Conservation (phyloP, 2,888 invertebrate genomes). For the Cheilosia soror region DNA sequence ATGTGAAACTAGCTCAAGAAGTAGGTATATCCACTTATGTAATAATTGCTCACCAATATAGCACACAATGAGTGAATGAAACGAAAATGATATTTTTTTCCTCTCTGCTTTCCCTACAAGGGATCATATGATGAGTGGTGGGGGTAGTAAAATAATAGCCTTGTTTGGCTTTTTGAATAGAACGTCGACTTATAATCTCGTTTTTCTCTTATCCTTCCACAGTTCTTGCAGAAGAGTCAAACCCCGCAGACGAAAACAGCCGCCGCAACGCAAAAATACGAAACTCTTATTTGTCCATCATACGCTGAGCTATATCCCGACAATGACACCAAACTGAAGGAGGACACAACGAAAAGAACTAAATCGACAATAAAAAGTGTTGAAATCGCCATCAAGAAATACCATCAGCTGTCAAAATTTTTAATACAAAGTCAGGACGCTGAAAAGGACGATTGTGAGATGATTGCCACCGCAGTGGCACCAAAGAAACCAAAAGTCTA, state of each 20-base stretch:
- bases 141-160: conserved; percentile 11
- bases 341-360: conserved; percentile 57
- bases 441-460: conserved; percentile 67
- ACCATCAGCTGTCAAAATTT: conserved; percentile 80
- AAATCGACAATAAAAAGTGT: conserved; percentile 77
- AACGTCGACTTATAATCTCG: conserved; percentile 32
- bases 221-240: conserved; percentile 69
- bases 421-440: conserved; percentile 65
- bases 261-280: conserved; percentile 43
- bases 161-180: conserved; percentile 24
- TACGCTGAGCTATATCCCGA: conserved; percentile 79
- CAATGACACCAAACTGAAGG: conserved; percentile 64
- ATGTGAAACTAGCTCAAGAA: conserved; percentile 22
- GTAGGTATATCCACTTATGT: conserved; percentile 45
- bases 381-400: conserved; percentile 79
- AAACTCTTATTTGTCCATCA: conserved; percentile 77
- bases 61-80: conserved; percentile 5
- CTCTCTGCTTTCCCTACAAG: background rate
- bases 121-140: conserved; percentile 26
- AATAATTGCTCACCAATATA: conserved; percentile 45
- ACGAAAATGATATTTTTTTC: background rate
- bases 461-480: conserved; percentile 58
- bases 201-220: conserved; percentile 40
- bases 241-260: conserved; percentile 55
- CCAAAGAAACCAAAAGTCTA: conserved; percentile 81